These are phyloP conservation scores for Muntiacus reevesi DNA, from an alignment of 2,113 vertebrate genomes.

Conservation along the genomic window DNA sequence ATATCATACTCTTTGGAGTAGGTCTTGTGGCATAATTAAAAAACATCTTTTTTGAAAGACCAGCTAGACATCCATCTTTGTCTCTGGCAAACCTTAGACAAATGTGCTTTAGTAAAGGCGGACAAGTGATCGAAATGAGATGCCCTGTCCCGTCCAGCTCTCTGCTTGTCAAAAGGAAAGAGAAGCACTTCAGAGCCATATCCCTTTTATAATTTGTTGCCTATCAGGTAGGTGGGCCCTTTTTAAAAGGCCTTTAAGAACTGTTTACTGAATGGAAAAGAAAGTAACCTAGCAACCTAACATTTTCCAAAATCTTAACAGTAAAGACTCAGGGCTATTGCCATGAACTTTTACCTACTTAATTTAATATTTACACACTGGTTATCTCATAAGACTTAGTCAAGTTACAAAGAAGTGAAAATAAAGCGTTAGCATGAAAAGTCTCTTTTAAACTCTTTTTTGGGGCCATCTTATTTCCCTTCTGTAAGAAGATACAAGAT, in stretches of 20 bases:
- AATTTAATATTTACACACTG: not conserved
- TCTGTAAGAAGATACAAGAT: slow-evolving; percentile 12
- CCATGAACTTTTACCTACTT: not conserved
- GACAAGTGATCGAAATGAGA: not conserved
- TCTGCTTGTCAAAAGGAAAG: not conserved
- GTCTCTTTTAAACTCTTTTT: not conserved
- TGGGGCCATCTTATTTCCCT: not conserved
- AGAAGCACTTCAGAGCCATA: not conserved
- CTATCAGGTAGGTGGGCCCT: not conserved
- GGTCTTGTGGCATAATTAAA: not conserved
- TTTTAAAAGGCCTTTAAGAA: not conserved
- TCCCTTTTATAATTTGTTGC: not conserved
- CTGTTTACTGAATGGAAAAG: not conserved
- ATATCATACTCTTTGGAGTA: not conserved
- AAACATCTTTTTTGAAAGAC: not conserved
- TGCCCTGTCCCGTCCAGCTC: not conserved
- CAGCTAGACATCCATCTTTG: not conserved
- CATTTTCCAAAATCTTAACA: slow-evolving; percentile 15
- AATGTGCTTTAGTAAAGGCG: not conserved
- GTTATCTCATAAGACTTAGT: not conserved
- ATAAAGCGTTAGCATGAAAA: slow-evolving; percentile 22
- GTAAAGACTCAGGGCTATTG: not conserved
- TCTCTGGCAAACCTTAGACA: not conserved
- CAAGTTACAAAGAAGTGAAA: not conserved
- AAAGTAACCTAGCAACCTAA: not conserved